Evolutionary conservation across 2,113 vertebrate genomes (phyloP), one percentile per base, ranked within the genome.

Genomic region (Entelurus aequoreus): DNA sequence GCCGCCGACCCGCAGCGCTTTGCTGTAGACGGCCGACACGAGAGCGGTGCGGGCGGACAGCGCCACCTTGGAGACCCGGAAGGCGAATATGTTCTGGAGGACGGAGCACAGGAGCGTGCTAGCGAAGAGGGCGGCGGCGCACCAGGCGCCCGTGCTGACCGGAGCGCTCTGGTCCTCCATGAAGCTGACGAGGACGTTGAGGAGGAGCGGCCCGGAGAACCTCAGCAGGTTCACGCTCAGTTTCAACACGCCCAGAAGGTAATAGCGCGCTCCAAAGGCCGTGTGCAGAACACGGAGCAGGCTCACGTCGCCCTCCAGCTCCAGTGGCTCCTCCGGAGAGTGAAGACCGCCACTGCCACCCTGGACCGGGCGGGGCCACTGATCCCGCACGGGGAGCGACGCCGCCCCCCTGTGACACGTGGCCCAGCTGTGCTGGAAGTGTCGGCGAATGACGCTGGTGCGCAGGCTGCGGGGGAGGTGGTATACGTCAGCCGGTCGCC

Each of bases 141-240:
- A 96, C 19, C 93, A 88, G 16, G 90, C 73, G 0, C 97, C 97
- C 0, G 74, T 84, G 82, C 90, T 94, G 38, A 93, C 64, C 0
- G 93, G 93, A n/a, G 95, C 92, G 4, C 69, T 87, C 1, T 37
- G 69, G 0, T 92, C 90, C 83, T 98, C 96, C 88, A 98, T 93
- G 62, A 95, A 99, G 73, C 73, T 88, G 51, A 99, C 93, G 52
- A 99, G 81, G 3, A 88, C 69, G 74, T 91, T 94, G 40, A 99
- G 92, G 9, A 99, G 90, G 36, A 99, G 76, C 0, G 97, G 97
- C 6, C 94, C 96, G 0, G 92, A 85, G 63, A 98, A 96, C 10
- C 73, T 72, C 64, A 95, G 74, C 76, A 96, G 80, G 69, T 82
- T 92, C 7, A 91, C 86, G 0, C 52, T 48, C 62, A 97, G 68